Evolutionary conservation across 2,113 vertebrate genomes (phyloP), one percentile per base, ranked within the genome.

Genomic region (Pelvicachromis taeniatus): DNA sequence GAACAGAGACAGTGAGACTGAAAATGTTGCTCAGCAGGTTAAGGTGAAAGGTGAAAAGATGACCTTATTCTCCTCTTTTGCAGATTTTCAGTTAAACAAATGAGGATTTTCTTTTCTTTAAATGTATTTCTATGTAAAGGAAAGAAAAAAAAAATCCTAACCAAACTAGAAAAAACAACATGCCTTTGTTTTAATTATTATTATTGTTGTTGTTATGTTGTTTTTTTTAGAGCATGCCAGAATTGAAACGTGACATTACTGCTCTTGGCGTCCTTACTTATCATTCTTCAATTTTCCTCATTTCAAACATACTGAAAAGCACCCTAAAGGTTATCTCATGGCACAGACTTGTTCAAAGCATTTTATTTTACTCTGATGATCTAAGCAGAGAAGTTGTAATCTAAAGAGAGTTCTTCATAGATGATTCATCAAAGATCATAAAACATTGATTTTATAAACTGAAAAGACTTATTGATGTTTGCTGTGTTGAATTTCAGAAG

Each of bases 321-420:
- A 31, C 12, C 4, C 42, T 12, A 35, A 81, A 85, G 31, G 55
- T 78, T 14, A 56, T 80, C 45, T 77, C 9, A 48, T 19, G 9
- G 40, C 84, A 59, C 29, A 80, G 4, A 85, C 16, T 77, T 40
- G 35, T 84, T 84, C 21, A 86, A 87, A 90, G 78, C 23, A 19
- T 13, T 40, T 40, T n/a, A 75, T 77, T 33, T 12, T 52, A 21
- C 68, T 80, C 7, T 80, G 11, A 85, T 50, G 29, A 80, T 77
- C 45, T 79, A 55, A 89, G 50, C 56, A 70, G 45, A 40, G 7
- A 26, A 40, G 9, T 16, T 63, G 11, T 40, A 42, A 77, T 83
- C 75, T 55, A n/a, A 63, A 83, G 70, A 82, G 52, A 85, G 16
- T 52, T 82, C 12, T 79, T 84, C n/a, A 73, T 21, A 80, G 56